phyloP scores from a whole-genome alignment of 2,113 vertebrate genomes.

The Sander lucioperca region DNA sequence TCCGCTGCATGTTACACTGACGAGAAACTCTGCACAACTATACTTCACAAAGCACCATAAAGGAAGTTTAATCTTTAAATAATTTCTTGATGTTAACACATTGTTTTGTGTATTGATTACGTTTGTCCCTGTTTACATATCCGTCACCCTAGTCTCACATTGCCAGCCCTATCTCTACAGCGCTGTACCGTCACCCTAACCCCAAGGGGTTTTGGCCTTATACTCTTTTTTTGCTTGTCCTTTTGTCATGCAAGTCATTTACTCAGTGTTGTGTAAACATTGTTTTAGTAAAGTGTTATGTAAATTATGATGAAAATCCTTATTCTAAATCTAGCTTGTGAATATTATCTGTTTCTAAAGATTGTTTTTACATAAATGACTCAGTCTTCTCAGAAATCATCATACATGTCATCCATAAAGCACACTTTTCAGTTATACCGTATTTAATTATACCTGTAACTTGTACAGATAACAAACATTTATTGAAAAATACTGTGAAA shows the following conservation, averaged over 20 bases:
- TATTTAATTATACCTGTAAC: not conserved
- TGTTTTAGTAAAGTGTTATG: not conserved
- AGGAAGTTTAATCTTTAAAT: not conserved
- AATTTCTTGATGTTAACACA: not conserved
- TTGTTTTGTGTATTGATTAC: not conserved
- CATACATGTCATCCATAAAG: not conserved
- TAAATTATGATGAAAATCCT: not conserved
- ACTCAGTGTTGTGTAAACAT: not conserved
- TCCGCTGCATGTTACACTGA: not conserved
- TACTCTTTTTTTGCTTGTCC: not conserved
- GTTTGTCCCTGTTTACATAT: not conserved
- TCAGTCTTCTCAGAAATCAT: not conserved
- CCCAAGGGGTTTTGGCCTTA: not conserved
- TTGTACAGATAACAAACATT: not conserved
- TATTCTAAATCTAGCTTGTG: not conserved
- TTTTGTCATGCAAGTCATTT: not conserved
- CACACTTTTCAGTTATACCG: not conserved
- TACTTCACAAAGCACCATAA: not conserved
- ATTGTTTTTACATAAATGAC: not conserved
- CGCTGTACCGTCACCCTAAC: not conserved
- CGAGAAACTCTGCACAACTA: not conserved
- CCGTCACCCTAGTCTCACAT: too few relatives aligned
- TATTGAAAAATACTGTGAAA: not conserved
- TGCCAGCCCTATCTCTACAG: too few relatives aligned
- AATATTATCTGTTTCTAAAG: not conserved